These are phyloP conservation scores for Pseudanteris insignis DNA, from an alignment of 2,888 invertebrate genomes.

Conservation along the genomic window DNA sequence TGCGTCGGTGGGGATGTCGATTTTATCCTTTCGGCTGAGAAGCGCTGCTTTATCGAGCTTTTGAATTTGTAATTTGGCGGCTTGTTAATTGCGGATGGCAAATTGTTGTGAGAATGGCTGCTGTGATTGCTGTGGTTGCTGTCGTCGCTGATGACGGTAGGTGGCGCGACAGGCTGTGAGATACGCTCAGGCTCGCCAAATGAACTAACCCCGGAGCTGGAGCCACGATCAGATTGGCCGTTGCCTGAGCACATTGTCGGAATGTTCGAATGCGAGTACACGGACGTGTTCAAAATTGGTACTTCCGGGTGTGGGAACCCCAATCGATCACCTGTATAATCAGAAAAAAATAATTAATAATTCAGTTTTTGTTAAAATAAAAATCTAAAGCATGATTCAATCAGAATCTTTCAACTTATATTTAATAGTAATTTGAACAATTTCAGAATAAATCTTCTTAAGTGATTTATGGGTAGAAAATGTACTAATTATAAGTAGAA, in stretches of 20 bases:
- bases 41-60: conserved; percentile 90
- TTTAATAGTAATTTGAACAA: too few relatives aligned
- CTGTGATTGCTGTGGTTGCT: conserved; percentile 64
- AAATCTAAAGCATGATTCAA: too few relatives aligned
- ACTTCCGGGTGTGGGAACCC: conserved; percentile 63
- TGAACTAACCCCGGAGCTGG: conserved; percentile 63
- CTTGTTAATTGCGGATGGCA: conserved; percentile 31
- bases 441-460: too few relatives aligned
- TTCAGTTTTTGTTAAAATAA: too few relatives aligned
- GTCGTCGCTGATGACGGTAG: conserved; percentile 64
- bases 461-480: too few relatives aligned
- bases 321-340: conserved; percentile 59
- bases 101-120: conserved; percentile 52
- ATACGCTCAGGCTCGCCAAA: conserved; percentile 58
- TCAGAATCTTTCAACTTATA: too few relatives aligned
- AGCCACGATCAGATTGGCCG: conserved; percentile 60
- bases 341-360: conserved; percentile 3
- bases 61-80: conserved; percentile 88
- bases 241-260: conserved; percentile 57
- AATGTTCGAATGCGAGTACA: conserved; percentile 52
- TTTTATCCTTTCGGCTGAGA: conserved; percentile 70
- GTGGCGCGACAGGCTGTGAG: conserved; percentile 60
- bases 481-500: too few relatives aligned
- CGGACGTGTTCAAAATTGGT: conserved; percentile 53
- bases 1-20: conserved; percentile 52